Percentiles rank a stretch among this genome's conserved stretches.
phyloP scores from a whole-genome alignment of 1,140 invertebrate genomes.

The Sipha flava region DNA sequence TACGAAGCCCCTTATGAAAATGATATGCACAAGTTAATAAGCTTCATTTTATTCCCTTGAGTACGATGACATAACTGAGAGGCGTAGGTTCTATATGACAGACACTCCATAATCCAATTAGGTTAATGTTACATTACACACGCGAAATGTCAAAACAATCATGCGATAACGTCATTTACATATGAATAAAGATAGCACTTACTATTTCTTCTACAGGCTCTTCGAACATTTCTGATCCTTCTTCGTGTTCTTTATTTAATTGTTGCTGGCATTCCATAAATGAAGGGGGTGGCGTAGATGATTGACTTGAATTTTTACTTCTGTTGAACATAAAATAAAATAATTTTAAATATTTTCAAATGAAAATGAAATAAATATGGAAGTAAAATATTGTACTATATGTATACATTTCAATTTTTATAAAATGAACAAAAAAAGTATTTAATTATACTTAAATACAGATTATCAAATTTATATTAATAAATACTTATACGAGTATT shows the following conservation, averaged over 20 bases:
- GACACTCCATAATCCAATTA: slow-evolving; percentile 11
- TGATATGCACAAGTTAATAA: neutral
- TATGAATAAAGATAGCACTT: neutral
- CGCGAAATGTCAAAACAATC: slow-evolving; percentile 6
- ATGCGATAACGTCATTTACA: neutral
- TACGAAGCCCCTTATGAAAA: slow-evolving; percentile 3
- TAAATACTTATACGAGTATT: no score
- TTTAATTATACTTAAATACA: no score
- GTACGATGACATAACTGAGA: slow-evolving; percentile 10
- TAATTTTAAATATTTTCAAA: neutral
- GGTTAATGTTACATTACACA: slow-evolving; percentile 17
- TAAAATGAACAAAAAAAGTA: no score
- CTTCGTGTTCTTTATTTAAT: neutral
- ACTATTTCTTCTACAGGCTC: slow-evolving; percentile 20
- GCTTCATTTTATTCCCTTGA: neutral
- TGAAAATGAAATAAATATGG: no score
- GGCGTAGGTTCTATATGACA: neutral
- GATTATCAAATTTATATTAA: no score
- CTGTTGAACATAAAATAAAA: neutral
- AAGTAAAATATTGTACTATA: no score
- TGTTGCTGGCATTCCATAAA: slow-evolving; percentile 3
- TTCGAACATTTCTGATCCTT: slow-evolving; percentile 25
- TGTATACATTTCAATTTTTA: no score
- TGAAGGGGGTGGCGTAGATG: neutral
- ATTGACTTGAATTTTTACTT: slow-evolving; percentile 19